A percentile compares a stretch with the other conserved stretches of the same genome.
Conservation (phyloP, 2,888 invertebrate species). For the Heterodera filipjevi region DNA sequence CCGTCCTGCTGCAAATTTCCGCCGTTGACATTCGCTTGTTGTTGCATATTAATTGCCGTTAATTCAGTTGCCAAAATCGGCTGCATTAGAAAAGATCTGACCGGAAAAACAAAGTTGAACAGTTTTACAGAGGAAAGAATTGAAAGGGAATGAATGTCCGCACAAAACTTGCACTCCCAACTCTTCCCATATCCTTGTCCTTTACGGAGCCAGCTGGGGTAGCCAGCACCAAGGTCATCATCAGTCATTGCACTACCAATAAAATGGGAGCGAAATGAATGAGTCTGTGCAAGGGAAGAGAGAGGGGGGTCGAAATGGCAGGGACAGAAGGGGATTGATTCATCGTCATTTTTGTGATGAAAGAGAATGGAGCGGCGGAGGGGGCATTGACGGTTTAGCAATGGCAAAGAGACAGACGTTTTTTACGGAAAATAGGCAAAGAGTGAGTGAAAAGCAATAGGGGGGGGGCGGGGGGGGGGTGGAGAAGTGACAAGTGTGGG, state of each 20-base stretch:
- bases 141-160: no score
- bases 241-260: constrained; percentile 3
- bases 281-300: no score
- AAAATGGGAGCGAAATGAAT: background rate
- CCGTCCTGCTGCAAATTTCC: background rate
- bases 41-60: constrained; percentile 16
- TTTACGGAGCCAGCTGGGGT: constrained; percentile 17
- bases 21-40: constrained; percentile 7
- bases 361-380: no score
- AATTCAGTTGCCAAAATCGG: constrained; percentile 26
- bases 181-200: background rate
- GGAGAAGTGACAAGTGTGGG: background rate
- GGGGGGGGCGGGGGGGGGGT: background rate
- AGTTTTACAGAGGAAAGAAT: no score
- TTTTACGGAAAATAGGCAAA: no score
- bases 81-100: constrained; percentile 15
- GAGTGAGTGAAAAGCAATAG: background rate
- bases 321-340: no score
- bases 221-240: constrained; percentile 19
- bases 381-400: no score
- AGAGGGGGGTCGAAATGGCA: background rate
- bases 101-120: background rate
- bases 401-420: no score
- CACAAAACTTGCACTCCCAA: background rate
- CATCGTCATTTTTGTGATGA: no score